Percentiles rank a stretch among this genome's conserved stretches.
Conservation (phyloP, 1,140 invertebrate species). For the Lethrus apterus region DNA sequence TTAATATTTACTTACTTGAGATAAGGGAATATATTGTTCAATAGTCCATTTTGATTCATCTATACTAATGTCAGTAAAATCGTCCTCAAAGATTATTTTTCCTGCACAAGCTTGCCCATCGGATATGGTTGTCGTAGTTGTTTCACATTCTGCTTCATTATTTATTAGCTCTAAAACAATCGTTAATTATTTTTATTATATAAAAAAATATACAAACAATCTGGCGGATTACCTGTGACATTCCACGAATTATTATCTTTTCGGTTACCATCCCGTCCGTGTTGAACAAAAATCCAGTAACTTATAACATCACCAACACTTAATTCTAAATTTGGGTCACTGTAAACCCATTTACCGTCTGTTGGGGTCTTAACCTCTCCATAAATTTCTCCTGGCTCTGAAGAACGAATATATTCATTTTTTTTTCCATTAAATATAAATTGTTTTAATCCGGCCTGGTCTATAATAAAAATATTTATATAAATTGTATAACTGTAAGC, state of each 20-base stretch:
- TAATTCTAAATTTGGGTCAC: constrained; percentile 27
- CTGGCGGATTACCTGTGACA: constrained; percentile 3
- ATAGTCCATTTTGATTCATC: neutral
- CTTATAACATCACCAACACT: constrained; percentile 28
- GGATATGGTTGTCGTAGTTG: neutral
- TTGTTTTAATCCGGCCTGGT: constrained; percentile 26
- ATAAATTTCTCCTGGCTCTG: constrained; percentile 23
- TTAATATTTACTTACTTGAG: neutral
- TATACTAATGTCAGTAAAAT: neutral
- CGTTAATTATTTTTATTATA: neutral
- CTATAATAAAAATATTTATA: constrained; percentile 26
- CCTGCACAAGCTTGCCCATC: neutral
- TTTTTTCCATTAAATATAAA: constrained; percentile 35
- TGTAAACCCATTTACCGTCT: constrained; percentile 28
- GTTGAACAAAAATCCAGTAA: constrained; percentile 37
- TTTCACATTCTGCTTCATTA: neutral
- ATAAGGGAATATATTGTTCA: constrained; percentile 5
- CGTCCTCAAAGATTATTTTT: constrained; percentile 6
- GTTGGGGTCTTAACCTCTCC: constrained; percentile 22
- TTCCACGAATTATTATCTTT: neutral
- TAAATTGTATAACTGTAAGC: no score
- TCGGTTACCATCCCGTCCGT: constrained; percentile 25
- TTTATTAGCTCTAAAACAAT: neutral
- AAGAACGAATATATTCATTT: constrained; percentile 21
- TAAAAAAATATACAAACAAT: no score